Percentiles rank a stretch among this genome's conserved stretches.
Conservation (phyloP, 1,140 invertebrate species). For the Ditylenchus dipsaci region DNA sequence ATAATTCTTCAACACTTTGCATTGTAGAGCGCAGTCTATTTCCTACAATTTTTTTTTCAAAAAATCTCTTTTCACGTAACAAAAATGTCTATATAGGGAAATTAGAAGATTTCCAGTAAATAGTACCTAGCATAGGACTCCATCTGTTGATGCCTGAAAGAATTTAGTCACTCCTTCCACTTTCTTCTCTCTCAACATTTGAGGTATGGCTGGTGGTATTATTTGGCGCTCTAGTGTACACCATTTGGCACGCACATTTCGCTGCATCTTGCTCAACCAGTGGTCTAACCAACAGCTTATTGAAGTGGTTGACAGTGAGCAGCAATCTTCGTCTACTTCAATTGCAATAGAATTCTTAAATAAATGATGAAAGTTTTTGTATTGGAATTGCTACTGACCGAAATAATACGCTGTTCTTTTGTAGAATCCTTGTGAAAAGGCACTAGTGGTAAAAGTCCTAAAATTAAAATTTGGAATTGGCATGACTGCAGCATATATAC, state of each 20-base stretch:
- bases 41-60: no score
- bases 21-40: constrained; percentile 10
- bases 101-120: background rate
- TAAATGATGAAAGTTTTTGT: background rate
- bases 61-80: no score
- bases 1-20: constrained; percentile 27
- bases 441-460: constrained; percentile 16
- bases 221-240: constrained; percentile 22
- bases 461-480: background rate
- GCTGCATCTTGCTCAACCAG: constrained; percentile 13
- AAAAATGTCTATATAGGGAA: no score
- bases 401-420: constrained; percentile 31
- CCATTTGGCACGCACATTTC: constrained; percentile 14
- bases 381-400: constrained; percentile 15
- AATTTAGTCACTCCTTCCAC: constrained; percentile 23
- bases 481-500: background rate
- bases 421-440: constrained; percentile 36
- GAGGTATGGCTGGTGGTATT: constrained; percentile 25
- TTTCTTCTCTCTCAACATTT: constrained; percentile 23
- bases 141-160: constrained; percentile 30
- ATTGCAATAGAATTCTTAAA: constrained; percentile 34
- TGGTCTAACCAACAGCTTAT: constrained; percentile 2
- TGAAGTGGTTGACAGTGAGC: no score
- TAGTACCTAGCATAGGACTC: constrained; percentile 25
- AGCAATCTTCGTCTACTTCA: constrained; percentile 7